phyloP scores from a whole-genome alignment of 1,140 invertebrate species.

The Drosophila bifasciata region DNA sequence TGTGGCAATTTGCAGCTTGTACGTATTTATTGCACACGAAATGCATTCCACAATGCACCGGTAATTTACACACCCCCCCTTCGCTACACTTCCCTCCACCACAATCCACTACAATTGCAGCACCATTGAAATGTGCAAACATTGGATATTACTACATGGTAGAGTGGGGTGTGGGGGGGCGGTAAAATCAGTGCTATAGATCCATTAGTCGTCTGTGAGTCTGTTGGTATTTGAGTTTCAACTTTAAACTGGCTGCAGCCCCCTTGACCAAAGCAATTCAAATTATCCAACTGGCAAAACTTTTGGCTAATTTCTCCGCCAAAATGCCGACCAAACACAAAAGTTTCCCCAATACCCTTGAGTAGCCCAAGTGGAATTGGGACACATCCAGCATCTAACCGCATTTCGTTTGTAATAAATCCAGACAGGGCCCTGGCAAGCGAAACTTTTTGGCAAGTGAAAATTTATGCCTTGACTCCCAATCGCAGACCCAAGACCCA shows the following conservation, averaged over 20 bases:
- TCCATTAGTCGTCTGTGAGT: too few species aligned
- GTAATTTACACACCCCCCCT: conserved; percentile 37
- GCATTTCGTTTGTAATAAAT: conserved; percentile 72
- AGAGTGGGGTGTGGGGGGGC: neutral
- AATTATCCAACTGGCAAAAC: conserved; percentile 27
- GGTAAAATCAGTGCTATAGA: neutral
- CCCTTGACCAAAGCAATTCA: conserved; percentile 14
- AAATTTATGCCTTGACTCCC: conserved; percentile 70
- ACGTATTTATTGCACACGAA: conserved; percentile 63
- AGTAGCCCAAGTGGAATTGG: conserved; percentile 38
- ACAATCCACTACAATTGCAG: conserved; percentile 10
- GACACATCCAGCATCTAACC: conserved; percentile 68
- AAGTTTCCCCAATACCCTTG: conserved; percentile 30
- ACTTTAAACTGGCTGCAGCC: neutral
- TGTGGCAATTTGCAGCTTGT: conserved; percentile 50
- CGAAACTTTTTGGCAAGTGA: conserved; percentile 69
- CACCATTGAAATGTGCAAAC: conserved; percentile 15
- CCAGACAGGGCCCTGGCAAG: too few species aligned
- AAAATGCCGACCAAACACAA: conserved; percentile 29
- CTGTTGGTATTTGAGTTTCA: too few species aligned
- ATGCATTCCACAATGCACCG: conserved; percentile 54
- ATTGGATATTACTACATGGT: conserved; percentile 5
- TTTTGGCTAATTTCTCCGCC: conserved; percentile 15
- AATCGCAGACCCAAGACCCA: too few species aligned
- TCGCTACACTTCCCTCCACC: too few species aligned